A percentile compares a stretch with the other conserved stretches of the same genome.
Conservation (phyloP, 2,113 vertebrate species). For the Gallinago media region DNA sequence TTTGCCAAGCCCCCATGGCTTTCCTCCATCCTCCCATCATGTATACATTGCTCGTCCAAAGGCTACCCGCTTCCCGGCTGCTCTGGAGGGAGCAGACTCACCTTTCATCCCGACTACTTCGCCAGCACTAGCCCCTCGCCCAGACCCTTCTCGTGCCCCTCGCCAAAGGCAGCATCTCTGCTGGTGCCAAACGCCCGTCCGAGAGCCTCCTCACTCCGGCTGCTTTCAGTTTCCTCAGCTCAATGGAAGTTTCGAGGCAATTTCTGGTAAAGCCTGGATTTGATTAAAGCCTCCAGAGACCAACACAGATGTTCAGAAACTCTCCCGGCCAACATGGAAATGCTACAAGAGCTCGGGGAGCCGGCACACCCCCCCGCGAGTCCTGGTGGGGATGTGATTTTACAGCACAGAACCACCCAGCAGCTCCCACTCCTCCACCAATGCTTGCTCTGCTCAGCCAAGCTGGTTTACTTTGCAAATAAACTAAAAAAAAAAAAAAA, state of each 20-base stretch:
- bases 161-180: background rate
- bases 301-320: conserved; percentile 32
- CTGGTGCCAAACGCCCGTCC: background rate
- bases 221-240: background rate
- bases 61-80: rapidly evolving
- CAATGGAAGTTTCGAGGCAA: background rate
- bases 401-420: background rate
- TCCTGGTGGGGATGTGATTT: background rate
- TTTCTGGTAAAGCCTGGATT: conserved; percentile 39
- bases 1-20: rapidly evolving
- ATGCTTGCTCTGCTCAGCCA: background rate
- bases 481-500: background rate
- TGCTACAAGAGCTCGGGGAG: background rate
- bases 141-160: background rate
- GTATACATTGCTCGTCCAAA: rapidly evolving
- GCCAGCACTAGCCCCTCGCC: background rate
- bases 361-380: background rate
- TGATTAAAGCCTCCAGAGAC: conserved; percentile 55
- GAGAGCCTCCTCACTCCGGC: background rate
- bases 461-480: background rate
- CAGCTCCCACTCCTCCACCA: background rate
- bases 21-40: background rate
- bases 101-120: background rate
- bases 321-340: conserved; percentile 17
- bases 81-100: background rate